These are phyloP conservation scores for Drosophila murphyi DNA, from an alignment of 1,140 invertebrate species.

Conservation along the genomic window DNA sequence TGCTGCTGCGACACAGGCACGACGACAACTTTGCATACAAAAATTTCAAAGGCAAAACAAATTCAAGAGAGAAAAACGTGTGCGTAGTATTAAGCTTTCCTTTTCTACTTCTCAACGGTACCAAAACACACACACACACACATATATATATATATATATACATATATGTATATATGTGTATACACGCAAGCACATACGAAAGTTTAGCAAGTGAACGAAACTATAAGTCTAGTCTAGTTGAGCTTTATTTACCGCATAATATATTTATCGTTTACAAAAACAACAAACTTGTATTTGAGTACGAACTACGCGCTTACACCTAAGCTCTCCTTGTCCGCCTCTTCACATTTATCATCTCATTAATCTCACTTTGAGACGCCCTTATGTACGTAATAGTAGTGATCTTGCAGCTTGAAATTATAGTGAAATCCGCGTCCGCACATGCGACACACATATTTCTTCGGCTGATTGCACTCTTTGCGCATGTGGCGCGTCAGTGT, in stretches of 20 bases:
- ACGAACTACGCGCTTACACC: slow-evolving; percentile 3
- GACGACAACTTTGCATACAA: slow-evolving; percentile 38
- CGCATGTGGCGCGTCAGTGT: slow-evolving; percentile 86
- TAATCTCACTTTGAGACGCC: slow-evolving; percentile 55
- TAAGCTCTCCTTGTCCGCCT: slow-evolving; percentile 1
- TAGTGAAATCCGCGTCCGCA: slow-evolving; percentile 85
- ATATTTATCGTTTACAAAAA: slow-evolving; percentile 1
- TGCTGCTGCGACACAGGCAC: not conserved
- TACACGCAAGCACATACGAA: slow-evolving; percentile 1
- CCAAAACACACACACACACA: not conserved
- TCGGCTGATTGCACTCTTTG: slow-evolving; percentile 86
- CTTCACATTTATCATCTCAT: not conserved
- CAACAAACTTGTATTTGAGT: slow-evolving; percentile 8
- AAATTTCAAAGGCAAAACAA: slow-evolving; percentile 41
- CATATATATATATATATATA: not conserved
- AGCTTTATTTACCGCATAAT: slow-evolving; percentile 25
- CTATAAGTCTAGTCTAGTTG: slow-evolving; percentile 7
- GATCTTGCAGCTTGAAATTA: slow-evolving; percentile 85
- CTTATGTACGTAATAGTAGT: slow-evolving; percentile 76
- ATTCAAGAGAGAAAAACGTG: not conserved
- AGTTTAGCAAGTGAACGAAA: slow-evolving; percentile 9
- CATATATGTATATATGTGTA: too few relatives aligned
- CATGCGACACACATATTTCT: slow-evolving; percentile 84
- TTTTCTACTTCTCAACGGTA: not conserved
- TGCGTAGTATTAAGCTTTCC: slow-evolving; percentile 1